Evolutionary conservation across 2,113 vertebrate species (phyloP), one percentile per base, ranked within the genome.

Genomic region (Dipodomys spectabilis): DNA sequence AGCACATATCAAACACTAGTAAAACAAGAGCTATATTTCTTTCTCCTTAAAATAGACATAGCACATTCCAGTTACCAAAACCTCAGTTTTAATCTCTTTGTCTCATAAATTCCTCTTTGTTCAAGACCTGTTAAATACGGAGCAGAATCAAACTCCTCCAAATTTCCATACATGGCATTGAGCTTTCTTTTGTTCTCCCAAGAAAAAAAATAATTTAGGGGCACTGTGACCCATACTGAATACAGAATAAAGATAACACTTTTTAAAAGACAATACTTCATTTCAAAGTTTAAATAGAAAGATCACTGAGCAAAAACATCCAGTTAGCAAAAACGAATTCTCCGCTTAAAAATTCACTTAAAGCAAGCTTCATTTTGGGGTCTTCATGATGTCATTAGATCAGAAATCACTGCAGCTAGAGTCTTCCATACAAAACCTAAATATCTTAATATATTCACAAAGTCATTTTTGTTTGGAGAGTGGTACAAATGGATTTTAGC

Each of bases 121-220:
- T 64, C 80, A 12, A 7, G 19, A 91, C 5, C 6, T 77, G 20
- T 49, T 60, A 91, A 90, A 18, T 90, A 67, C 45, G 85, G 86
- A 95, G 53, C 15, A 91, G 25, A 9, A 86, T 57, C 8, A 92
- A 93, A 94, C 13, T 96, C 95, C 25, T 94, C 32, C 3, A 83
- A 64, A 12, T 87, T 93, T 82, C 16, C n/a, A 81, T 71, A 86
- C 4, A 67, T 94, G 71, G 23, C 39, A 94, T 10, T 75, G 67
- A 91, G 25, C 6, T 82, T 16, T 88, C 92, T 44, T 97, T 96
- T 95, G 87, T 96, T 97, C 93, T 96, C 60, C 18, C 90, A 90
- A 74, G 49, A 89, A 94, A 69, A 94, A 94, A 57, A 57, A 18
- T 75, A 89, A 90, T 78, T 77, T 92, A 86, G 92, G 90, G 96